Conservation (phyloP, 2,888 invertebrate species). For the Augochlorella aurata region DNA sequence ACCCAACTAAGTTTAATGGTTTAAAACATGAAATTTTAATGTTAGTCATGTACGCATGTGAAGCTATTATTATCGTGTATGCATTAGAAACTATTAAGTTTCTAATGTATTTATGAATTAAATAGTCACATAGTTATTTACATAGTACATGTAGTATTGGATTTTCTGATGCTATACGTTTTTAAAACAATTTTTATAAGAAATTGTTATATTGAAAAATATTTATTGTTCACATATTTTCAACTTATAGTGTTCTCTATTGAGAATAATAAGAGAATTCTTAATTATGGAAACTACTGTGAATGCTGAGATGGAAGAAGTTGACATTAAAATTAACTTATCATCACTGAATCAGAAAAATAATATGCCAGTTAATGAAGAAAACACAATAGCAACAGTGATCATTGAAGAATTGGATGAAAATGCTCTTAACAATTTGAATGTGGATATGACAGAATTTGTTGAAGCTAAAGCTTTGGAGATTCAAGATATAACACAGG, state of each 20-base stretch:
- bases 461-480: constrained; percentile 77
- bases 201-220: neutral
- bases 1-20: neutral
- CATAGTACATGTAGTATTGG: neutral
- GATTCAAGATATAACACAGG: constrained; percentile 70
- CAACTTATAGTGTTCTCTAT: constrained; percentile 12
- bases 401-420: constrained; percentile 78
- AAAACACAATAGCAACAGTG: constrained; percentile 46
- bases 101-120: neutral
- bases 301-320: neutral
- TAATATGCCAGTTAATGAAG: constrained; percentile 22
- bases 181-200: neutral
- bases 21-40: neutral
- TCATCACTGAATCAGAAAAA: neutral
- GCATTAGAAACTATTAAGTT: neutral
- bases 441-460: constrained; percentile 77
- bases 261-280: constrained; percentile 5
- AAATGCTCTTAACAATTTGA: constrained; percentile 67
- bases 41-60: neutral
- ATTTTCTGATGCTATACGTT: neutral
- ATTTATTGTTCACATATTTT: neutral
- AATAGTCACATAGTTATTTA: neutral
- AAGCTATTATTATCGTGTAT: no score
- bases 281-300: constrained; percentile 25
- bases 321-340: constrained; percentile 22